Conservation (phyloP, 2,888 invertebrate species). For the Megastigmus dorsalis region DNA sequence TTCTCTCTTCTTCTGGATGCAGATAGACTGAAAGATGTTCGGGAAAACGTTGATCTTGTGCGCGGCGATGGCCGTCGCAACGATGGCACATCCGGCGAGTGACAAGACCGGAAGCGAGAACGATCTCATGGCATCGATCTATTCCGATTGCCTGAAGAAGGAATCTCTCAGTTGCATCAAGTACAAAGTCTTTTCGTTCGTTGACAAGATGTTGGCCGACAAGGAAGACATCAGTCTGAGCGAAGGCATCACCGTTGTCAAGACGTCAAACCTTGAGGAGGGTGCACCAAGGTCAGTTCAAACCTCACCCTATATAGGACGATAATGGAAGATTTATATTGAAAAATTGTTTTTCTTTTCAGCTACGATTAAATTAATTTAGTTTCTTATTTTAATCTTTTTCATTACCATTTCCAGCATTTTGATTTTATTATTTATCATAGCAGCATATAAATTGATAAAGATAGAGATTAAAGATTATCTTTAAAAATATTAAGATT, state of each 20-base stretch:
- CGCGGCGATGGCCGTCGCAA: constrained; percentile 67
- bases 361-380: too few relatives aligned
- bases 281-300: constrained; percentile 83
- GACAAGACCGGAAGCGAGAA: constrained; percentile 82
- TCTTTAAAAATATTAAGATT: too few relatives aligned
- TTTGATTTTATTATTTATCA: too few relatives aligned
- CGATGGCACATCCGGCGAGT: constrained; percentile 78
- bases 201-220: constrained; percentile 88
- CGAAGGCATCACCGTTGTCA: constrained; percentile 89
- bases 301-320: too few relatives aligned
- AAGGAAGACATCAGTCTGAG: constrained; percentile 87
- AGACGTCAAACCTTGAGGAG: constrained; percentile 82
- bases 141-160: constrained; percentile 86
- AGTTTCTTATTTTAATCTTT: too few relatives aligned
- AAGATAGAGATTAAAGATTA: too few relatives aligned
- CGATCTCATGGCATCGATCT: constrained; percentile 86
- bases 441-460: too few relatives aligned
- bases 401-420: too few relatives aligned
- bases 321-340: too few relatives aligned
- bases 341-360: too few relatives aligned
- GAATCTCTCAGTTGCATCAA: constrained; percentile 90
- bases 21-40: constrained; percentile 53
- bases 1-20: neutral
- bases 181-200: constrained; percentile 89
- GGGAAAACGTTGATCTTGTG: constrained; percentile 53